These are phyloP conservation scores for Dioctria rufipes DNA, from an alignment of 2,888 invertebrate species.

Conservation along the genomic window DNA sequence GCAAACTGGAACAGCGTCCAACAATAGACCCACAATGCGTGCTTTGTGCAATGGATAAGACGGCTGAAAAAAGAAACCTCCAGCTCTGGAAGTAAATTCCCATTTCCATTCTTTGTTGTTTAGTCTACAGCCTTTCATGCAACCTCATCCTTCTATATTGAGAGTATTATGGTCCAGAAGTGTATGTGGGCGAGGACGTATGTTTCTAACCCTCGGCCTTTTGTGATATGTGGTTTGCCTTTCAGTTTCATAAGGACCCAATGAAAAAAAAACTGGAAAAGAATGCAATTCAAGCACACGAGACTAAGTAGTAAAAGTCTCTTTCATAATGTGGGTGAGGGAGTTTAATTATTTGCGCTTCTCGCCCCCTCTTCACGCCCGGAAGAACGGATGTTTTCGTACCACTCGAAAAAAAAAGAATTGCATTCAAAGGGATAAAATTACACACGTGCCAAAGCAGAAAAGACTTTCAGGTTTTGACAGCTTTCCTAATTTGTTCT, in stretches of 20 bases:
- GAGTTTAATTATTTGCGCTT: slow-evolving; percentile 54
- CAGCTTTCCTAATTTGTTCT: slow-evolving; percentile 55
- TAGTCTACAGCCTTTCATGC: slow-evolving; percentile 48
- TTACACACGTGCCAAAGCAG: slow-evolving; percentile 55
- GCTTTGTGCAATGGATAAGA: slow-evolving; percentile 47
- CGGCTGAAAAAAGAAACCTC: slow-evolving; percentile 29
- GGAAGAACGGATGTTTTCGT: slow-evolving; percentile 19
- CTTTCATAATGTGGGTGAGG: slow-evolving; percentile 12
- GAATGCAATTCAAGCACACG: slow-evolving; percentile 19
- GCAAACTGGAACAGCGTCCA: slow-evolving; percentile 45
- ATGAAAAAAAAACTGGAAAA: slow-evolving; percentile 21
- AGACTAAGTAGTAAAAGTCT: slow-evolving; percentile 7
- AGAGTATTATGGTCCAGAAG: slow-evolving; percentile 18
- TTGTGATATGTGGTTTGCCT: slow-evolving; percentile 53
- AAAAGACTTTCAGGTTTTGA: slow-evolving; percentile 55
- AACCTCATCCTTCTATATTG: slow-evolving; percentile 34
- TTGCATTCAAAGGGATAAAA: slow-evolving; percentile 55
- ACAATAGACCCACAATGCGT: slow-evolving; percentile 53
- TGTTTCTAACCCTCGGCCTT: slow-evolving; percentile 47
- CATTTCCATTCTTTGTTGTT: slow-evolving; percentile 51
- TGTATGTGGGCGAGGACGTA: slow-evolving; percentile 42
- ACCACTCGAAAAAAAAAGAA: slow-evolving; percentile 17
- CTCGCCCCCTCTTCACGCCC: slow-evolving; percentile 48
- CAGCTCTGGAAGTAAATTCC: slow-evolving; percentile 25
- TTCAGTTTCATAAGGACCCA: slow-evolving; percentile 42